Evolutionary conservation across 2,113 vertebrate species (phyloP), one percentile per base, ranked within the genome.

Genomic region (Mystacornis crossleyi): DNA sequence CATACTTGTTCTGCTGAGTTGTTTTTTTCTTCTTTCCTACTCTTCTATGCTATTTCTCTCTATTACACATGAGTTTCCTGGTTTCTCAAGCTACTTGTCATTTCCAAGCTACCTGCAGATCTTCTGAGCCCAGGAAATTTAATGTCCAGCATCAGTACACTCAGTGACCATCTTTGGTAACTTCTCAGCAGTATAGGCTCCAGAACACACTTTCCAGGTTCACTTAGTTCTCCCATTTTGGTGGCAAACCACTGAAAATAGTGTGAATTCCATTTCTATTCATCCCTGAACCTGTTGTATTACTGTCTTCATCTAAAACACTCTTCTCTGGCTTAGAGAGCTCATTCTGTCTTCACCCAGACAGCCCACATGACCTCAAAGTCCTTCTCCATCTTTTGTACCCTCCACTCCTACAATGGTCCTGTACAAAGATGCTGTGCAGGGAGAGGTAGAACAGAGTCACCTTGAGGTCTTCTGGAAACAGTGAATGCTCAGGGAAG

Each of bases 341-440:
- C 29, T 84, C 14, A 8, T 47, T 50, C 38, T 55, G 24, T 31
- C 71, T 75, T 51, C 14, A 60, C 10, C 82, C 3, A 43, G 20
- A 48, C 3, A 3, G 9, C 26, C 18, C 11, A 54, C 4, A 3
- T 0, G 0, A 64, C 33, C 26, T 58, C 25, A 14, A 79, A 34
- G 33, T 79, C 20, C 18, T 71, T 38, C 13, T 40, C 34, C 40
- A 43, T 11, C 10, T 36, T 64, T 25, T 23, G n/a, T 16, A 74
- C 36, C 2, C 7, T 79, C n/a, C 42, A 51, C 16, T 83, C 38
- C 25, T 71, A 48, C 13, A 20, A 3, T 11, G 5, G 7, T 60
- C 14, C 23, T 47, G 8, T 33, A 75, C 7, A 25, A 12, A 48
- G 29, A 10, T 8, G 2, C 5, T 88, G 5, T 45, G 47, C 51